phyloP scores from a whole-genome alignment of 2,113 vertebrate genomes.

The Meriones unguiculatus region DNA sequence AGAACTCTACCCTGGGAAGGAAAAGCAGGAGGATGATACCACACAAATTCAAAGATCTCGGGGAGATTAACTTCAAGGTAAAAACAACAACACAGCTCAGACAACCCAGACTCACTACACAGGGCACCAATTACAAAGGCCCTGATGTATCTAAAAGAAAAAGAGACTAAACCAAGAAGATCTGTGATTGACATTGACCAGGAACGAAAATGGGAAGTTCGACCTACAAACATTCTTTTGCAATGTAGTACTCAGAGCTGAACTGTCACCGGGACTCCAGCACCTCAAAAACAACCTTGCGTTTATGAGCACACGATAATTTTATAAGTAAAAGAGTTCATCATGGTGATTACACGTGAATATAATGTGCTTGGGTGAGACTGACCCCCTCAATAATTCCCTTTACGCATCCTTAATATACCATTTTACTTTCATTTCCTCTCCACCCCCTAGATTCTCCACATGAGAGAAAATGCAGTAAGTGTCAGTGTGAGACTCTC shows the following conservation, averaged over 20 bases:
- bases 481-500: not conserved
- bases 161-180: conserved; percentile 95
- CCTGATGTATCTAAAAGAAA: conserved; percentile 36
- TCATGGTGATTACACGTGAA: not conserved
- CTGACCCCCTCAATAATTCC: not conserved
- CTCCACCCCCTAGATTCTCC: not conserved
- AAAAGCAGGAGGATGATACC: not conserved
- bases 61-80: conserved; percentile 96
- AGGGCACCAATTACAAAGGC: conserved; percentile 88
- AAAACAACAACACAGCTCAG: conserved; percentile 92
- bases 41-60: conserved; percentile 86
- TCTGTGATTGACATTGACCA: conserved; percentile 97
- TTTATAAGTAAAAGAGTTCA: not conserved
- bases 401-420: not conserved
- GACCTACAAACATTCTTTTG: conserved; percentile 87
- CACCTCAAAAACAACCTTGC: conserved; percentile 78
- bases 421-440: not conserved
- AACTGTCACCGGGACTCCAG: conserved; percentile 86
- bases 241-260: conserved; percentile 86
- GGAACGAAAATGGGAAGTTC: conserved; percentile 94
- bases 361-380: not conserved
- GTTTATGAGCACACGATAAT: conserved; percentile 62
- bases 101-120: conserved; percentile 95
- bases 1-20: not conserved
- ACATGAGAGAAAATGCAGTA: not conserved